Evolutionary conservation across 2,888 invertebrate genomes (phyloP).

Genomic region (Molorchus minor): DNA sequence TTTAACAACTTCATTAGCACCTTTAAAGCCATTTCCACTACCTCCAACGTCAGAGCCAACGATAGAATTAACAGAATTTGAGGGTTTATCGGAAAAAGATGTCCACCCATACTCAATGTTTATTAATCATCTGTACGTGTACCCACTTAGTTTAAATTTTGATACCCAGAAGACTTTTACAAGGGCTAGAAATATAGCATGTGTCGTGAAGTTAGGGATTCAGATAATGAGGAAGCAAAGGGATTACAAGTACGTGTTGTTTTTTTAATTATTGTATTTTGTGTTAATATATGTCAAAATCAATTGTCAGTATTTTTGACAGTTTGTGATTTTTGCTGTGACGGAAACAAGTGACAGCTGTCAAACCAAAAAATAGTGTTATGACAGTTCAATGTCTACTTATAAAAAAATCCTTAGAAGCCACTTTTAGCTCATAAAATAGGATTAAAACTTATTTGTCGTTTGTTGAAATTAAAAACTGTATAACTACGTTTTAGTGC

Average conservation of each 20-base stretch:
- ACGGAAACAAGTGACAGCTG: too few relatives aligned
- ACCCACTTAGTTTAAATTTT: slow-evolving; percentile 85
- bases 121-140: slow-evolving; percentile 91
- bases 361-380: too few relatives aligned
- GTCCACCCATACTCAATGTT: slow-evolving; percentile 85
- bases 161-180: slow-evolving; percentile 92
- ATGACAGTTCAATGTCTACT: too few relatives aligned
- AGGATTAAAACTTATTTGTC: too few relatives aligned
- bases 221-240: slow-evolving; percentile 76
- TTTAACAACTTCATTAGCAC: slow-evolving; percentile 83
- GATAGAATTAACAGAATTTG: slow-evolving; percentile 86
- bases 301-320: too few relatives aligned
- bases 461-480: neutral
- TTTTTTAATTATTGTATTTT: neutral
- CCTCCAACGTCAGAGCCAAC: slow-evolving; percentile 81
- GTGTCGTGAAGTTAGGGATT: slow-evolving; percentile 88
- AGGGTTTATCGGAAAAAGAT: slow-evolving; percentile 72
- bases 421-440: slow-evolving; percentile 7
- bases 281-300: slow-evolving; percentile 15
- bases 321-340: too few relatives aligned
- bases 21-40: slow-evolving; percentile 84
- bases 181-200: slow-evolving; percentile 93
- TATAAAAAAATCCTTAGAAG: too few relatives aligned
- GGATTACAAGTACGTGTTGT: slow-evolving; percentile 74
- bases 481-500: slow-evolving; percentile 66